Conservation (phyloP, 2,113 vertebrate genomes). For the Phrynosoma blainvillii region DNA sequence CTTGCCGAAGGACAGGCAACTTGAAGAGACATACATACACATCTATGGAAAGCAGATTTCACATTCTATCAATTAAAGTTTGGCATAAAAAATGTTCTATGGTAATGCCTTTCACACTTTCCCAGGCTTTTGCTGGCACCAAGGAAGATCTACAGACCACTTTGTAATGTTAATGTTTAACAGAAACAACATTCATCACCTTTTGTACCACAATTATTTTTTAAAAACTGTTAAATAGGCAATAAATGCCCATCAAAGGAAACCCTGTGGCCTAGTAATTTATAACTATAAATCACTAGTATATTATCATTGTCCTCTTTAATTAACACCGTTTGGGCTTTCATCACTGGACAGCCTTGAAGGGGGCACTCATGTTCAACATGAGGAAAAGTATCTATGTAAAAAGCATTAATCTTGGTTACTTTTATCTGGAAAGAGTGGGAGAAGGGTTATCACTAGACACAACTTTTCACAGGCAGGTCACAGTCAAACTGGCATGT, state of each 20-base stretch:
- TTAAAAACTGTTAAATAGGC: slow-evolving; percentile 74
- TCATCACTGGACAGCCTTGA: slow-evolving; percentile 50
- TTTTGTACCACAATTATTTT: slow-evolving; percentile 73
- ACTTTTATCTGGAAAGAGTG: slow-evolving; percentile 40
- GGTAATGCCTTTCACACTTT: slow-evolving; percentile 62
- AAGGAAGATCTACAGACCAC: slow-evolving; percentile 55
- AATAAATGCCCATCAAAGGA: slow-evolving; percentile 78
- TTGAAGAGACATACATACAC: too few species aligned
- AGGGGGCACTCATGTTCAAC: slow-evolving; percentile 57
- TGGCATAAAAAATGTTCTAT: slow-evolving; percentile 69
- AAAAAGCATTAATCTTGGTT: slow-evolving; percentile 36
- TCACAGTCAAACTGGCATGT: neutral
- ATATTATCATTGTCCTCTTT: slow-evolving; percentile 72
- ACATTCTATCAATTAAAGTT: slow-evolving; percentile 68
- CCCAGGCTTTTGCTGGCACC: slow-evolving; percentile 63
- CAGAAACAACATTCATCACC: slow-evolving; percentile 77
- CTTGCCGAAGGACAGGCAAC: slow-evolving; percentile 62
- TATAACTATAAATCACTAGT: slow-evolving; percentile 69
- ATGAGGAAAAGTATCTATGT: slow-evolving; percentile 56
- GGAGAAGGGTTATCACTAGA: slow-evolving; percentile 31
- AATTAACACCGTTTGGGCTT: slow-evolving; percentile 66
- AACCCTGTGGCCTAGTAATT: slow-evolving; percentile 58
- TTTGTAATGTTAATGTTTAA: slow-evolving; percentile 74
- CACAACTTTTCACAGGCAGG: neutral
- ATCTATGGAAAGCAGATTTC: slow-evolving; percentile 68